phyloP scores from a whole-genome alignment of 1,140 invertebrate genomes.

The Acromyrmex charruanus region DNA sequence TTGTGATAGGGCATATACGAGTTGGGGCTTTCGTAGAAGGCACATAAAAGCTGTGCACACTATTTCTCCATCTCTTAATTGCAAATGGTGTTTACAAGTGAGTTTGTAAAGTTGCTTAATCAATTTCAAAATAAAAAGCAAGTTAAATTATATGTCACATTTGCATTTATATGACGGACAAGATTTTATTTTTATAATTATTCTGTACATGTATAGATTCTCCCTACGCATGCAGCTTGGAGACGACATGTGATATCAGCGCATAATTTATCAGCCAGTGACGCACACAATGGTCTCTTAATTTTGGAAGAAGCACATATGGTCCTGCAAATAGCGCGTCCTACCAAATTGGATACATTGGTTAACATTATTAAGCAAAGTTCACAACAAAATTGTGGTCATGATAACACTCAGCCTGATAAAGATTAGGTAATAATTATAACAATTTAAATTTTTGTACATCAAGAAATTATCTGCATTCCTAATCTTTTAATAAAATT shows the following conservation, averaged over 20 bases:
- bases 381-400: conserved; percentile 71
- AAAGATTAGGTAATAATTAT: conserved; percentile 50
- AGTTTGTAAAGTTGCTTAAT: background rate
- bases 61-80: conserved; percentile 86
- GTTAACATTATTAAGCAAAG: conserved; percentile 82
- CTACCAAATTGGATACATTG: conserved; percentile 84
- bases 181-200: conserved; percentile 46
- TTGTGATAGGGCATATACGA: conserved; percentile 89
- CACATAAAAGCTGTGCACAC: conserved; percentile 89
- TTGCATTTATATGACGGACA: background rate
- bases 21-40: conserved; percentile 89
- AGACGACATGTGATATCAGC: conserved; percentile 87
- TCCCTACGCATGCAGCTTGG: conserved; percentile 88
- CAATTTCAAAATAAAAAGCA: conserved; percentile 5
- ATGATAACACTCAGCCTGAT: conserved; percentile 52
- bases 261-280: conserved; percentile 87
- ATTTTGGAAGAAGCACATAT: conserved; percentile 89
- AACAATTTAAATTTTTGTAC: background rate
- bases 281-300: conserved; percentile 88
- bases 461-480: background rate
- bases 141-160: conserved; percentile 8
- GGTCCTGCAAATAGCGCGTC: conserved; percentile 87
- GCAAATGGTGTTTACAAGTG: conserved; percentile 88
- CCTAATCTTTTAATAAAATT: conserved; percentile 23
- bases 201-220: conserved; percentile 75